These are phyloP conservation scores for Empis stercorea DNA, from an alignment of 2,888 invertebrate genomes.

Conservation along the genomic window DNA sequence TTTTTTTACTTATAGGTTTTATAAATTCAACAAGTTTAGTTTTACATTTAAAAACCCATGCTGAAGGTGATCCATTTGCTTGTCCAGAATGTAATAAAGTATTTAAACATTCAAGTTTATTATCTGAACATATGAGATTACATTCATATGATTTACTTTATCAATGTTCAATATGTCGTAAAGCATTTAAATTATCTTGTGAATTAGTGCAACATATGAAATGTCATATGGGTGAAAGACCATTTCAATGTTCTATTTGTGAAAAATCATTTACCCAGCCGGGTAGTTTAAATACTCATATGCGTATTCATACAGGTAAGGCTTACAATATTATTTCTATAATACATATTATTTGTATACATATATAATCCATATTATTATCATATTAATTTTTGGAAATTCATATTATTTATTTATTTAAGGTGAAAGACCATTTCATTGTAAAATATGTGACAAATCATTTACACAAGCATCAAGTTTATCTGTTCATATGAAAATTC, in stretches of 20 bases:
- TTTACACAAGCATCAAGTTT: constrained; percentile 36
- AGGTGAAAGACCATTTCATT: constrained; percentile 33
- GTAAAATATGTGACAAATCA: constrained; percentile 33
- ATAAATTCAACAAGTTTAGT: constrained; percentile 32
- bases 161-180: constrained; percentile 33
- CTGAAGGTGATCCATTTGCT: constrained; percentile 25
- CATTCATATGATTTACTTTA: constrained; percentile 34
- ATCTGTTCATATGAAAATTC: constrained; percentile 35
- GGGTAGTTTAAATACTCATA: constrained; percentile 34
- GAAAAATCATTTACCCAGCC: constrained; percentile 36
- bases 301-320: constrained; percentile 32
- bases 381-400: too few species aligned
- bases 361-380: neutral
- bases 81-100: constrained; percentile 34
- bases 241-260: constrained; percentile 34
- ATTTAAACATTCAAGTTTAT: constrained; percentile 33
- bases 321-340: neutral
- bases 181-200: constrained; percentile 31
- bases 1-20: constrained; percentile 22
- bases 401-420: neutral
- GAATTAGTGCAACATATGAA: constrained; percentile 37
- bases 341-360: neutral
- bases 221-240: constrained; percentile 36
- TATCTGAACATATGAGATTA: constrained; percentile 35
- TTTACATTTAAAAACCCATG: constrained; percentile 30